Conservation (phyloP, 1,140 invertebrate genomes). For the Hylyphantes graminicola region DNA sequence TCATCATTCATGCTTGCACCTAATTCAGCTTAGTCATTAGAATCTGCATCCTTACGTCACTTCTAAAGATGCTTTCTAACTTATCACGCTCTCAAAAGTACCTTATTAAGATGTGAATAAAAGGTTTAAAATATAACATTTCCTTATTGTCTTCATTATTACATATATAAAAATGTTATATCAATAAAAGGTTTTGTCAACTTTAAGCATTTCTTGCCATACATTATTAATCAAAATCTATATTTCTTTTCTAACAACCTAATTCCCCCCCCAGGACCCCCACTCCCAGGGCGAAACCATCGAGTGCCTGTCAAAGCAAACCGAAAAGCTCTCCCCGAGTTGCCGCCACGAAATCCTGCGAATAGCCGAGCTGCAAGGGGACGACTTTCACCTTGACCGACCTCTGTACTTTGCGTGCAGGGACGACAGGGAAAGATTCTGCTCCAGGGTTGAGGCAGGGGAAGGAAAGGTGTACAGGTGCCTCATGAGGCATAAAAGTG, state of each 20-base stretch:
- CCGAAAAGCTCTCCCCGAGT: slow-evolving; percentile 71
- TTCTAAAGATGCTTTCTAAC: no score
- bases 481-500: slow-evolving; percentile 85
- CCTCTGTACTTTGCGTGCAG: slow-evolving; percentile 90
- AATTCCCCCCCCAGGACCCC: slow-evolving; percentile 62
- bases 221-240: background rate
- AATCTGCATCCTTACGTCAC: no score
- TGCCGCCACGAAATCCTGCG: slow-evolving; percentile 85
- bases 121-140: no score
- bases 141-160: no score
- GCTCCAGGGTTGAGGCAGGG: slow-evolving; percentile 71
- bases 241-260: background rate
- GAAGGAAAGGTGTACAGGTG: slow-evolving; percentile 90
- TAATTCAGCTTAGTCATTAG: no score
- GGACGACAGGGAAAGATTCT: slow-evolving; percentile 80
- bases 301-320: slow-evolving; percentile 82
- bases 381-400: slow-evolving; percentile 90
- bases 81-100: no score
- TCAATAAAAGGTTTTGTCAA: no score
- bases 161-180: no score
- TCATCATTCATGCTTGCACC: no score
- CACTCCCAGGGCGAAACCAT: slow-evolving; percentile 85
- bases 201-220: no score
- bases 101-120: no score
- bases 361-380: slow-evolving; percentile 86